Base-by-base conservation (phyloP, 1,140 invertebrate genomes). In the Cherax destructor region DNA sequence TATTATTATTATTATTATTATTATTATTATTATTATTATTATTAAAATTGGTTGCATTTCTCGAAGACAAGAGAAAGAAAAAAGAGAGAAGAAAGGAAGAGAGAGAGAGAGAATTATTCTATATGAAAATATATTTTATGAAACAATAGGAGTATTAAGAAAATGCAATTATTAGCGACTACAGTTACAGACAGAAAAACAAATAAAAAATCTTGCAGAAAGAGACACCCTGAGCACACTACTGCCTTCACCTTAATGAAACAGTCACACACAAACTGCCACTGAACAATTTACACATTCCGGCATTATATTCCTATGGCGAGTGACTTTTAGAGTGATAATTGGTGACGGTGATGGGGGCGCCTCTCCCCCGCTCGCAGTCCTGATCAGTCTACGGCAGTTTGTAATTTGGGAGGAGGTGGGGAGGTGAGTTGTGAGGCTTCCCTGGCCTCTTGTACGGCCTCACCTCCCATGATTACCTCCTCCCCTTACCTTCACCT, bases 371-470 rank as follows among this genome's bases (percentile, higher is more conserved):
- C 83, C 30, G 30, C 30, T 41, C 30, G 30, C 30, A 41, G 30
- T 41, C 30, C 30, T 41, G 78, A 88, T 88, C 86, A 88, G 79
- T 88, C 86, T 81, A 61, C 86, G 61, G 10, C 30, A 88, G 86
- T 88, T 88, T 88, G 86, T 88, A 88, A 88, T 88, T 88, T 88
- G 86, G 77, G 86, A 88, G 77, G 86, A 78, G 86, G 86, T 61
- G 86, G 78, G 59, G 56, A 18, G 78, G 50, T 83, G 65, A 47
- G 49, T 88, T 69, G 6, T 69, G 79, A 41, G 86, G 86, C 78
- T 88, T 88, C 86, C 9, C 86, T n/a, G 21, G 61, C 30, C 86
- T 56, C 56, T 83, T 80, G 50, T 81, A 72, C 18, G 86, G 78
- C 79, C 49, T 83, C 86, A 24, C 79, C 59, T 81, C 65, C 86